Conservation (phyloP, 2,113 vertebrate genomes). For the Gyps fulvus region DNA sequence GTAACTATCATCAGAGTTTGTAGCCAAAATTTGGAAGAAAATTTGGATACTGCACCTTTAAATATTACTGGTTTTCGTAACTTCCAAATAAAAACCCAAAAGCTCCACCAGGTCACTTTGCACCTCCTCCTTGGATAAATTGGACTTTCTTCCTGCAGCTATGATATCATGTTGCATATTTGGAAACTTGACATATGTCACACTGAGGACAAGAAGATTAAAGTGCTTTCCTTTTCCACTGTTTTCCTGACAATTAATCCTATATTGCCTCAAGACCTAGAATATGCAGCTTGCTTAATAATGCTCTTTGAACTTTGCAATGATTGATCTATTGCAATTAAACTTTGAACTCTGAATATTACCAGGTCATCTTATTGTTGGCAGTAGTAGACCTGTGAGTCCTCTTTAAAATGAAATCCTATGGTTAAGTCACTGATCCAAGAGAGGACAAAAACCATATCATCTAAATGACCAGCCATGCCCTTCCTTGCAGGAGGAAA, state of each 20-base stretch:
- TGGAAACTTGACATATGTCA: slow-evolving; percentile 32
- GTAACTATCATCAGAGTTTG: neutral
- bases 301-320: slow-evolving; percentile 47
- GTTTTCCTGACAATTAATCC: slow-evolving; percentile 55
- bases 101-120: neutral
- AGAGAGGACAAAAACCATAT: neutral
- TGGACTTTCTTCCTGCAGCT: neutral
- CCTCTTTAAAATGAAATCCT: slow-evolving; percentile 2
- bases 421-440: neutral
- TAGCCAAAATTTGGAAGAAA: neutral
- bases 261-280: slow-evolving; percentile 17
- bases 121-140: neutral
- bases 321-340: slow-evolving; percentile 55
- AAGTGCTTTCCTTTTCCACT: slow-evolving; percentile 27
- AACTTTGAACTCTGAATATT: slow-evolving; percentile 57
- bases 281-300: slow-evolving; percentile 15
- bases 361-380: slow-evolving; percentile 30
- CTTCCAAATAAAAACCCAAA: neutral
- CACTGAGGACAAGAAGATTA: slow-evolving; percentile 16
- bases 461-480: neutral
- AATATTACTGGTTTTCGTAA: neutral
- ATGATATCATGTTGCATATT: neutral
- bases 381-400: neutral
- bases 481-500: neutral
- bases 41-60: neutral